Evolutionary conservation across 1,140 invertebrate species (phyloP).

Genomic region (Cyrtorhinus lividipennis): DNA sequence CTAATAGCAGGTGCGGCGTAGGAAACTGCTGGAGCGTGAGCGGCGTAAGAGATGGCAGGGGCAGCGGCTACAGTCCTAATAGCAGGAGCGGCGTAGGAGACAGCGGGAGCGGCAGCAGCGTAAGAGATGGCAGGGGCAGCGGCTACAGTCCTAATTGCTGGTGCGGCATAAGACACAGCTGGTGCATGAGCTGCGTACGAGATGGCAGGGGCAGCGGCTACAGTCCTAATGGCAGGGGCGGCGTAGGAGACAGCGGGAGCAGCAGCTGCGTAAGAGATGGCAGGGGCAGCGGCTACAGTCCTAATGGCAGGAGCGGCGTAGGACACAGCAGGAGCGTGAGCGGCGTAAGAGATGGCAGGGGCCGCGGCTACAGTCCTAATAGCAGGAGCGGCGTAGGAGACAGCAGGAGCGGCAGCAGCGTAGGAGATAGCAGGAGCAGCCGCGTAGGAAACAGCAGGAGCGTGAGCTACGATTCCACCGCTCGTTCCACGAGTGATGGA

Average conservation of each 20-base stretch:
- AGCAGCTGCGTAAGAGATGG: background rate
- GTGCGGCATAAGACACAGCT: constrained; percentile 21
- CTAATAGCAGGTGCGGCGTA: constrained; percentile 20
- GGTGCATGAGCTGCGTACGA: constrained; percentile 1
- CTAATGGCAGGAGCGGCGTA: constrained; percentile 13
- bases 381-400: constrained; percentile 14
- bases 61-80: constrained; percentile 16
- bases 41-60: constrained; percentile 8
- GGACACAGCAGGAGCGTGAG: constrained; percentile 1
- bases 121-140: constrained; percentile 23
- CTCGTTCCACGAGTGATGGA: constrained; percentile 37
- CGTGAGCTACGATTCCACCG: constrained; percentile 33
- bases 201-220: constrained; percentile 9
- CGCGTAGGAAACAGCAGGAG: constrained; percentile 36
- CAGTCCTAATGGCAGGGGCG: constrained; percentile 3
- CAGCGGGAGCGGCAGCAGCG: constrained; percentile 13
- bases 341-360: constrained; percentile 10
- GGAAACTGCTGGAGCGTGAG: constrained; percentile 8
- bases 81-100: constrained; percentile 17
- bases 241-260: constrained; percentile 14
- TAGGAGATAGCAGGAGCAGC: constrained; percentile 22
- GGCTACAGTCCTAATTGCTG: constrained; percentile 18
- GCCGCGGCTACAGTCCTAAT: constrained; percentile 8
- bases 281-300: background rate
- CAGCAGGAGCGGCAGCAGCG: constrained; percentile 13